Percentiles rank a stretch among this genome's conserved stretches.
Conservation (phyloP, 2,888 invertebrate species). For the Drosophila rubida region DNA sequence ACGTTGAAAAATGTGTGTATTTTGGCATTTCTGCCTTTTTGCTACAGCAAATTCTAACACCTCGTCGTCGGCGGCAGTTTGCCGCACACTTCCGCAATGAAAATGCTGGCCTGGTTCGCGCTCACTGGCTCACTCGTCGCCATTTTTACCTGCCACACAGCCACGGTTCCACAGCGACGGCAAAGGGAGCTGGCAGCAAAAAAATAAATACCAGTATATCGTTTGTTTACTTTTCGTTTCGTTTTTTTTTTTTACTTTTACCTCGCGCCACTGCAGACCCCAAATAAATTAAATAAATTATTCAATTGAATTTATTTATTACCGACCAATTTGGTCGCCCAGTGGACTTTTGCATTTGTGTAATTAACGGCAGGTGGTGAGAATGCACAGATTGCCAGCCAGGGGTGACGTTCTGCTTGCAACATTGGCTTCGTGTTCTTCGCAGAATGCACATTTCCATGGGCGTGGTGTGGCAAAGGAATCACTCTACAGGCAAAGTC, state of each 20-base stretch:
- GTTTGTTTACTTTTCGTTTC: slow-evolving; percentile 37
- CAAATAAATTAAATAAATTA: slow-evolving; percentile 83
- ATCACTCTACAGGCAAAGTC: not conserved
- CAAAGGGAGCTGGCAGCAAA: not conserved
- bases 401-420: slow-evolving; percentile 34
- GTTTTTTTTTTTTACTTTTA: slow-evolving; percentile 41
- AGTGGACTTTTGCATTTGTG: slow-evolving; percentile 74
- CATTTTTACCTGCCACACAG: slow-evolving; percentile 63
- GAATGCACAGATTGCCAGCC: slow-evolving; percentile 49
- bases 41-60: slow-evolving; percentile 68
- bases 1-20: slow-evolving; percentile 52
- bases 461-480: not conserved
- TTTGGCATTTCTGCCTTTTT: slow-evolving; percentile 27
- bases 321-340: slow-evolving; percentile 68
- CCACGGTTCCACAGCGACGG: slow-evolving; percentile 1
- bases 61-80: slow-evolving; percentile 67
- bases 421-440: slow-evolving; percentile 38
- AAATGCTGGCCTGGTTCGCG: slow-evolving; percentile 45
- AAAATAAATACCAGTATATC: slow-evolving; percentile 24
- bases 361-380: slow-evolving; percentile 74
- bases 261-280: slow-evolving; percentile 51
- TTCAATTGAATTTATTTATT: slow-evolving; percentile 84
- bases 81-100: slow-evolving; percentile 75
- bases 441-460: slow-evolving; percentile 3
- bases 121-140: slow-evolving; percentile 22